Evolutionary conservation across 2,888 invertebrate species (phyloP), one percentile per base, ranked within the genome.

Genomic region (Spilarctia lutea): DNA sequence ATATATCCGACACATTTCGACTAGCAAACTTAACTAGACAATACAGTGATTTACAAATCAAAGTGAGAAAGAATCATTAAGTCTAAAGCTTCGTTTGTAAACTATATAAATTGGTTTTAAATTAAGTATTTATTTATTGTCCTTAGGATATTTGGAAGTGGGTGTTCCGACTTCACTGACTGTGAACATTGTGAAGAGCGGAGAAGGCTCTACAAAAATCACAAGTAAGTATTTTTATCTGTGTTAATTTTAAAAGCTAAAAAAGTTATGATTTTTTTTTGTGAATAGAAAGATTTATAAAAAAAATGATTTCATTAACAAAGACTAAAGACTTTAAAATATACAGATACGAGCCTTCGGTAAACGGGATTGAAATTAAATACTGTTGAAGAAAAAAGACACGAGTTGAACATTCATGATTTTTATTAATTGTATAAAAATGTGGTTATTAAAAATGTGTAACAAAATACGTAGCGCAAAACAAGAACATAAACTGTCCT

Each of bases 101-200:
- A 52, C 24, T 20, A 30, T 30, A 16, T 42, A 68, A 11, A 20
- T 45, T 2, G 1, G 30, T 30, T 68, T 68, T 48, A 42, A n/a
- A 48, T 20, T 48, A 6, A 27, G 0, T 3, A 16, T 56, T 65
- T 3, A 8, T 56, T 65, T 24, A 65, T 76, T 72, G 76, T 80
- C 89, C 87, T 33, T 87, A 96, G 95, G 80, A 85, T 94, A 80
- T 94, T 95, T 77, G 93, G 90, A 45, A 92, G 92, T 83, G 90
- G 90, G 13, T 92, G 90, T 80, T 95, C 91, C 68, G 96, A 94
- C 85, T 93, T 91, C 86, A 96, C 90, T 78, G 96, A 92, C 86
- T 96, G 93, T 89, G 96, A 92, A 84, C 91, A 86, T 80, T 91
- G 86, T 78, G 92, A 92, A n/a, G 91, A 91, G 0, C 86, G 86